Base-by-base conservation (phyloP, 2,113 vertebrate species). In the Bujurquina vittata region DNA sequence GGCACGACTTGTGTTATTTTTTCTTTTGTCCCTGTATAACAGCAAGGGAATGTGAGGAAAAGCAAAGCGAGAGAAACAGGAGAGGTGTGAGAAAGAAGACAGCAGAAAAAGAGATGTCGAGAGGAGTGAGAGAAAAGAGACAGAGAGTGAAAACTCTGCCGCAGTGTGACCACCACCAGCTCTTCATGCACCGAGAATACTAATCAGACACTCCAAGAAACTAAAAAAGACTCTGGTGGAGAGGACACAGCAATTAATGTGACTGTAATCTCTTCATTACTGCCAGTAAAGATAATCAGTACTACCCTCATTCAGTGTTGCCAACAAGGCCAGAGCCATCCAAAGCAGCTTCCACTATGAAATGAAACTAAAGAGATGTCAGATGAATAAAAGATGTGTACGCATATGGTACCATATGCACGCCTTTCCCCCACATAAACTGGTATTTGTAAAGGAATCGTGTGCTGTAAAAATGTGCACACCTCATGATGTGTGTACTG, bases 131-230 rank as follows among this genome's bases (percentile, higher is more conserved):
- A 90, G 77, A 55, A 74, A 56, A 59, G 58, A 81, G 80, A 84
- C 60, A 65, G 43, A 65, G 11, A 75, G 75, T 60, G 75, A 85
- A 87, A 93, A 85, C 79, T 85, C 81, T 88, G 90, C 86, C 81
- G 80, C 91, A 86, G 83, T 88, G 88, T 85, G 87, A 91, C 84
- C 77, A 88, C 83, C 87, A 88, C 81, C 88, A 86, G 87, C 83
- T 81, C 83, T 52, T 65, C 72, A 18, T 88, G 92, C 80, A 65
- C 49, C 14, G 31, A 84, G 92, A 94, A 95, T 94, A 89, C 89
- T 89, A 94, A 94, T 92, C 60, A 92, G 81, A 87, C 65, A 58
- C 73, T 85, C 83, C 74, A 76, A 85, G 85, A 59, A 91, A 59
- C 57, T 73, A 65, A 60, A 84, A 74, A 79, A 76, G 84, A 81